Base-by-base conservation (phyloP, 2,888 invertebrate genomes). In the Apantesis nais region DNA sequence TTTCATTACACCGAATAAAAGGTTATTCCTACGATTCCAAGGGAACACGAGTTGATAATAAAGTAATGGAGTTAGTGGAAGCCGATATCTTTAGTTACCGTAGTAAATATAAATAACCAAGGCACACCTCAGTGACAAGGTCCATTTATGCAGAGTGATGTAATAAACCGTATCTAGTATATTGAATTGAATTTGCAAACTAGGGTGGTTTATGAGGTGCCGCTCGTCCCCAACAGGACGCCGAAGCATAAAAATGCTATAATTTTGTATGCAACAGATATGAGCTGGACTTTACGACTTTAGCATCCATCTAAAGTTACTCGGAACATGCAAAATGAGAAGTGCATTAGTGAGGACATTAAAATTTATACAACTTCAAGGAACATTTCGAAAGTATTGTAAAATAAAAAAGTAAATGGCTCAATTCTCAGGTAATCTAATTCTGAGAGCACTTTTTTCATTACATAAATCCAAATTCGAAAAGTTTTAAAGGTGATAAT, bases 241-340 rank as follows among this genome's bases (percentile, higher is more conserved):
- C 85, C 80, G 83, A 85, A 83, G 81, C 89, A 89, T 93, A 93
- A 93, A 93, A 92, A 89, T 89, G 89, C 87, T 81, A 85, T 92
- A 89, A 92, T 90, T 90, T 86, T 83, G 86, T 87, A 91, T 90
- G 90, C 91, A 91, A 90, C 90, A 89, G 88, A 89, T 89, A 91
- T 88, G 87, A 84, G 78, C 55, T 39, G 31, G 60, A 61, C 41
- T 67, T 67, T 67, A 67, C 37, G 48, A 67, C 52, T 62, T 11
- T 31, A 48, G 37, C 41, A 62, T 44, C 12, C 14, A 70, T 75
- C 80, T 72, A 75, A 68, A 71, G 78, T 80, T 44, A 82, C 72
- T 77, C 73, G 70, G 65, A 67, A 77, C 68, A 78, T 77, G 71
- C 69, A 66, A 75, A 80, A 78, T 78, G 71, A 74, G 72, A 68